A percentile compares a stretch with the other conserved stretches of the same genome.
phyloP scores from a whole-genome alignment of 1,140 invertebrate species.

The Camponotus pennsylvanicus region DNA sequence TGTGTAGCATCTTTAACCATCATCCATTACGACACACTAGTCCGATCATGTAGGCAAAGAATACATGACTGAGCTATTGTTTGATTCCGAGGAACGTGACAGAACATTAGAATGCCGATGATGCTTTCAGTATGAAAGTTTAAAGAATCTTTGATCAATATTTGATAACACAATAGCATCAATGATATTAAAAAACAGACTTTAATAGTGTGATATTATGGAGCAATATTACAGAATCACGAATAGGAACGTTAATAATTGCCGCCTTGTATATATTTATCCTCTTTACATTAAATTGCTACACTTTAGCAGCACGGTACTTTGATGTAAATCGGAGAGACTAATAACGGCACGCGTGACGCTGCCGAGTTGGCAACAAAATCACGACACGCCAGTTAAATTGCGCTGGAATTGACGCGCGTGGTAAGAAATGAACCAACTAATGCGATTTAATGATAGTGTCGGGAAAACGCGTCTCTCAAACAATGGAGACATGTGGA shows the following conservation, averaged over 20 bases:
- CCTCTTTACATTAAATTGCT: slow-evolving; percentile 11
- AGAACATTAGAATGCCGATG: neutral
- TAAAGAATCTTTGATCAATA: neutral
- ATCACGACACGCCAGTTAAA: slow-evolving; percentile 22
- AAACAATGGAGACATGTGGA: slow-evolving; percentile 24
- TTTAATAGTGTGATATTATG: neutral
- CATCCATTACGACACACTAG: slow-evolving; percentile 54
- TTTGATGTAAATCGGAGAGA: slow-evolving; percentile 31
- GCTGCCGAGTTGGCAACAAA: slow-evolving; percentile 5
- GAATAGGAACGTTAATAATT: neutral
- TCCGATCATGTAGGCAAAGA: slow-evolving; percentile 55
- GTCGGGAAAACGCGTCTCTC: slow-evolving; percentile 6
- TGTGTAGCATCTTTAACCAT: slow-evolving; percentile 66
- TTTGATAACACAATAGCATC: neutral
- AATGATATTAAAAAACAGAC: neutral
- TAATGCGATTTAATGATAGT: slow-evolving; percentile 37
- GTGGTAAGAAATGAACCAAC: slow-evolving; percentile 16
- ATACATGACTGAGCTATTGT: slow-evolving; percentile 44
- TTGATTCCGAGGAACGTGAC: slow-evolving; percentile 18
- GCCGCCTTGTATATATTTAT: neutral
- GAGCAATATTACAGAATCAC: neutral
- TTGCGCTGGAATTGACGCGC: slow-evolving; percentile 14
- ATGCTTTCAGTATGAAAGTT: neutral
- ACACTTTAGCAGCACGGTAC: neutral
- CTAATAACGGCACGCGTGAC: slow-evolving; percentile 15